Percentiles rank a stretch among this genome's conserved stretches.
These are phyloP conservation scores for Ennomos quercinarius DNA, from an alignment of 2,888 invertebrate genomes.

Conservation along the genomic window DNA sequence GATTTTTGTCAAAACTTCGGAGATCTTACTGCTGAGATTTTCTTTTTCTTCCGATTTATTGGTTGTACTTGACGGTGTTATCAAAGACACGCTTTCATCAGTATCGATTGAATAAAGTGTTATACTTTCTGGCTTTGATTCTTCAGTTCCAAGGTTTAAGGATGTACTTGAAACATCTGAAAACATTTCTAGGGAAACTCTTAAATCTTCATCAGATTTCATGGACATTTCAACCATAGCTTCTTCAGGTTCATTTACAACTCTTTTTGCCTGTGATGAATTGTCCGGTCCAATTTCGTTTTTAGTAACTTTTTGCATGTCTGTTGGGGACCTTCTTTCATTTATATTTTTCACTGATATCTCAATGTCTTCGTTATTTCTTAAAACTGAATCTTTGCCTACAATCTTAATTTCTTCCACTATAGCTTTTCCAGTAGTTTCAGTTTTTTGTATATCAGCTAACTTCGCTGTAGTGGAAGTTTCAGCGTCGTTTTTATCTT, in stretches of 20 bases:
- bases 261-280: slow-evolving; percentile 2
- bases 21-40: slow-evolving; percentile 6
- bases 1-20: slow-evolving; percentile 11
- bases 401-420: slow-evolving; percentile 7
- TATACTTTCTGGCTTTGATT: slow-evolving; percentile 8
- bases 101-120: slow-evolving; percentile 4
- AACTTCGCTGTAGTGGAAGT: not conserved
- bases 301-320: not conserved
- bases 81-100: slow-evolving; percentile 18
- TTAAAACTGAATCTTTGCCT: slow-evolving; percentile 8
- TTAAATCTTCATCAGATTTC: slow-evolving; percentile 8
- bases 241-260: slow-evolving; percentile 3
- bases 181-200: slow-evolving; percentile 9
- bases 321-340: not conserved
- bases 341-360: slow-evolving; percentile 1
- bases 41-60: slow-evolving; percentile 6
- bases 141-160: slow-evolving; percentile 8
- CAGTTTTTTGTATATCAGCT: not conserved
- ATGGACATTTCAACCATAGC: not conserved
- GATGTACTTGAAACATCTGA: slow-evolving; percentile 15
- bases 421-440: not conserved
- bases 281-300: not conserved
- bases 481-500: not conserved
- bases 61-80: slow-evolving; percentile 9
- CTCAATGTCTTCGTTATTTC: slow-evolving; percentile 3